Conservation (phyloP, 1,140 invertebrate species). For the Steinernema feltiae region DNA sequence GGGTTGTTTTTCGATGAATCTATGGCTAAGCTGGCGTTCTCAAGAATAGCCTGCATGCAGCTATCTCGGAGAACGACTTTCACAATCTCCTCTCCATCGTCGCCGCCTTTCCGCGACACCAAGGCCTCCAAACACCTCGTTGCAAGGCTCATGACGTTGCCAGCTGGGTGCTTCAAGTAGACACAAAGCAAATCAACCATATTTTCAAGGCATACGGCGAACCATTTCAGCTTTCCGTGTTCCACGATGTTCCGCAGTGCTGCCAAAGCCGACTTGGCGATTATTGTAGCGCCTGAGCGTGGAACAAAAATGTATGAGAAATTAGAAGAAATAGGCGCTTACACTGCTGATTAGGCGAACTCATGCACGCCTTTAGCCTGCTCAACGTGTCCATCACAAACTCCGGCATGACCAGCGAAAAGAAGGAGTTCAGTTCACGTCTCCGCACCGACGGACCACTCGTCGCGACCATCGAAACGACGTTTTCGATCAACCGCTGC, state of each 20-base stretch:
- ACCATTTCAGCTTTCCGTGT: background rate
- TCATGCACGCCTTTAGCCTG: background rate
- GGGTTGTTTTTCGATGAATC: constrained; percentile 1
- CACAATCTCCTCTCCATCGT: background rate
- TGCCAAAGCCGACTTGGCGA: background rate
- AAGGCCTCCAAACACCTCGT: background rate
- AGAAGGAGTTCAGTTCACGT: background rate
- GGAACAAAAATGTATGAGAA: background rate
- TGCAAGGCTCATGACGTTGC: background rate
- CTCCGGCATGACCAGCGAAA: background rate
- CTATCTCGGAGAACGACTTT: background rate
- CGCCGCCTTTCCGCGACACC: background rate
- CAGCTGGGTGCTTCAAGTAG: background rate
- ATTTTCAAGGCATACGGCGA: background rate
- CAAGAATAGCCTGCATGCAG: background rate
- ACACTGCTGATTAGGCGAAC: background rate
- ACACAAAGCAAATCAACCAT: background rate
- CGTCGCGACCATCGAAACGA: background rate
- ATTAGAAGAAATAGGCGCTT: background rate
- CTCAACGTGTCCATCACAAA: background rate
- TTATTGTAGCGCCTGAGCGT: background rate
- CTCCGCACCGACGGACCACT: background rate
- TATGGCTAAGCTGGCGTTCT: background rate
- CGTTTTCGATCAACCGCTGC: background rate
- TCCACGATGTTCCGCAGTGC: background rate